Evolutionary conservation across 2,888 invertebrate species (phyloP).

Genomic region (Apocheima hispidaria): DNA sequence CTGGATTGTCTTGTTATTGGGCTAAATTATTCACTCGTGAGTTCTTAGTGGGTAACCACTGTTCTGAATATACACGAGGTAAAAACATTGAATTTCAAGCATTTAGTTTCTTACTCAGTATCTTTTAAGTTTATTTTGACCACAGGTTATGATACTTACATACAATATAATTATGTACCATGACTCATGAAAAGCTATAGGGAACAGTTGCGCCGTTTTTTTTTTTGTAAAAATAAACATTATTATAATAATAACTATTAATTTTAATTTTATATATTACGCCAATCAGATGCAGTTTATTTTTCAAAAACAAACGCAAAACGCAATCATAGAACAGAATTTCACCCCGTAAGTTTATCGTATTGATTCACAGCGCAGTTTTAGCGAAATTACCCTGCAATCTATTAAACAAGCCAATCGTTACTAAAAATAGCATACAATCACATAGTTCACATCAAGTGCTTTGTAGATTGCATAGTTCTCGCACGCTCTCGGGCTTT

Average conservation of each 20-base stretch:
- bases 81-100: neutral
- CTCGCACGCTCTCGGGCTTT: conserved; percentile 7
- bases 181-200: too few relatives aligned
- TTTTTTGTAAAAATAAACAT: too few relatives aligned
- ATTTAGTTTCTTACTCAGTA: neutral
- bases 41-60: neutral
- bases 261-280: too few relatives aligned
- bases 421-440: conserved; percentile 4
- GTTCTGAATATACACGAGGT: neutral
- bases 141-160: too few relatives aligned
- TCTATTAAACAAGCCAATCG: neutral
- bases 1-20: neutral
- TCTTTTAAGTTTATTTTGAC: too few relatives aligned
- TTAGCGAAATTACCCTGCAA: too few relatives aligned
- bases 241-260: too few relatives aligned
- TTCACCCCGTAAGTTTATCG: neutral
- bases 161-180: too few relatives aligned
- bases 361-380: neutral
- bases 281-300: too few relatives aligned
- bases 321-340: neutral
- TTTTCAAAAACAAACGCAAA: neutral
- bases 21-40: neutral
- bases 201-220: too few relatives aligned
- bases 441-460: conserved; percentile 26
- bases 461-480: conserved; percentile 20